Conservation (phyloP, 1,140 invertebrate genomes). For the Cotesia glomerata region DNA sequence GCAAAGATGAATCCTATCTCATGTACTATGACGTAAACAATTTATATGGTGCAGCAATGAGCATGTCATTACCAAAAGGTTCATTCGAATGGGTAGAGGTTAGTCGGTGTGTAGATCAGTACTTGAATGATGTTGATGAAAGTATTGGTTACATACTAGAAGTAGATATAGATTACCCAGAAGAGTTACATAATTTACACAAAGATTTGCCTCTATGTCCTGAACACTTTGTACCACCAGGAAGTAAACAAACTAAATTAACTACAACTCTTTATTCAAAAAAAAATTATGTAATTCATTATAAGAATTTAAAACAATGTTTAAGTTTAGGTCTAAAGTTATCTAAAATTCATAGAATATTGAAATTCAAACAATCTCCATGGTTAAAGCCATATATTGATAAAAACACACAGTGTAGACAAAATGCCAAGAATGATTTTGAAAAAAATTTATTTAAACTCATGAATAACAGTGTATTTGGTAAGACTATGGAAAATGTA, state of each 20-base stretch:
- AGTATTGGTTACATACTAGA: not conserved
- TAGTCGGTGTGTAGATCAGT: conserved; percentile 25
- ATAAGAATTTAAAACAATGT: not conserved
- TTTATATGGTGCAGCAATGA: no score
- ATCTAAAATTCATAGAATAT: not conserved
- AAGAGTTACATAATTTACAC: conserved; percentile 35
- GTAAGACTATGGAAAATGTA: no score
- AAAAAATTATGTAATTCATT: not conserved
- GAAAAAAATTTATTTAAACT: conserved; percentile 62
- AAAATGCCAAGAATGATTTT: conserved; percentile 53
- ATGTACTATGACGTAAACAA: no score
- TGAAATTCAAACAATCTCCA: conserved; percentile 17
- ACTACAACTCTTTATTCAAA: not conserved
- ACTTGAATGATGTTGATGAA: not conserved
- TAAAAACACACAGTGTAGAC: conserved; percentile 45
- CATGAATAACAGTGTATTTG: no score
- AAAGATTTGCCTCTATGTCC: not conserved
- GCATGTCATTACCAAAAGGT: no score
- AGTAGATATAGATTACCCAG: conserved; percentile 51
- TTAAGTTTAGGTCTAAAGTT: not conserved
- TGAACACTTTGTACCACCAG: not conserved
- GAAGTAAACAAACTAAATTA: not conserved
- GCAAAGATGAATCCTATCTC: no score
- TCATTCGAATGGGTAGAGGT: conserved; percentile 47
- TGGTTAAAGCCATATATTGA: conserved; percentile 62